phyloP scores from a whole-genome alignment of 2,888 invertebrate species.

The Temnothorax unifasciatus region DNA sequence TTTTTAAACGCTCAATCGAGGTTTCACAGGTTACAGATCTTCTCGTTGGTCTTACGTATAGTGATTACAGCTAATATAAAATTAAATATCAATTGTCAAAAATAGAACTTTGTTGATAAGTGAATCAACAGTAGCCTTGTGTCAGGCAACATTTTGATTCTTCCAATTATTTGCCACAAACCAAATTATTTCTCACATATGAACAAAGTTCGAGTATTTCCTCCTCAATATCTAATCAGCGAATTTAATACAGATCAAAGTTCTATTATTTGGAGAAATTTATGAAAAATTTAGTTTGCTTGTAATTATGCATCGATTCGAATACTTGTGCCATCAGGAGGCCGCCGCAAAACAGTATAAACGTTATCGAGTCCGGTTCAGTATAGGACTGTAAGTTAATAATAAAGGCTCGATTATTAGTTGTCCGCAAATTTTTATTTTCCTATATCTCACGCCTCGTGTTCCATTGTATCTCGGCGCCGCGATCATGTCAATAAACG shows the following conservation, averaged over 20 bases:
- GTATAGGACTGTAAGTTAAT: not conserved
- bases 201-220: not conserved
- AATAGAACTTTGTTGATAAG: not conserved
- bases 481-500: not conserved
- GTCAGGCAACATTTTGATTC: not conserved
- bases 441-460: not conserved
- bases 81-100: not conserved
- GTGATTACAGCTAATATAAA: not conserved
- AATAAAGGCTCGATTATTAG: not conserved
- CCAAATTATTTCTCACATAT: not conserved
- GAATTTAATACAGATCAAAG: not conserved
- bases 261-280: not conserved
- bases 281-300: not conserved
- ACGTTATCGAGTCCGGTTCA: not conserved
- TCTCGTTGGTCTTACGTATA: not conserved
- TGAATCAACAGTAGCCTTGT: not conserved
- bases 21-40: not conserved
- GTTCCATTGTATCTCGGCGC: slow-evolving; percentile 16
- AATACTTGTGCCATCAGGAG: not conserved
- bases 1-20: not conserved
- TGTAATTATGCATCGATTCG: not conserved
- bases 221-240: not conserved
- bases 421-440: not conserved
- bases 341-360: not conserved
- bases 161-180: not conserved